Conservation (phyloP, 1,140 invertebrate genomes). For the Hylyphantes graminicola region DNA sequence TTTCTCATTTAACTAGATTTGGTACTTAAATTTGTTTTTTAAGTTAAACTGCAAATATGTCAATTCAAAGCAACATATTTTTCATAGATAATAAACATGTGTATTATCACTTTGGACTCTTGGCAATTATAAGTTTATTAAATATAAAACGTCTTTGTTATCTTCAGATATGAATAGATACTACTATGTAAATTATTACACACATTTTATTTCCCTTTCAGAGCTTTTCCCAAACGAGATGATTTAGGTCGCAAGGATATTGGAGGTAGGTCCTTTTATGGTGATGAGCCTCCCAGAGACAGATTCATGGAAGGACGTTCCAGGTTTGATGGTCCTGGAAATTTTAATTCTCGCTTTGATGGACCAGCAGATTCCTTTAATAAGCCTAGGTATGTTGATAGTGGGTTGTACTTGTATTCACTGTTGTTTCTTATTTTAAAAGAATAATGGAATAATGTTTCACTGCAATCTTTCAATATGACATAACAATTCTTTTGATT, state of each 20-base stretch:
- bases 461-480: background rate
- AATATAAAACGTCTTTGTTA: too few relatives aligned
- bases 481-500: background rate
- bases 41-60: too few relatives aligned
- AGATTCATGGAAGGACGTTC: constrained; percentile 27
- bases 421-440: too few relatives aligned
- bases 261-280: constrained; percentile 25
- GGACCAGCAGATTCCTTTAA: constrained; percentile 10
- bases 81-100: too few relatives aligned
- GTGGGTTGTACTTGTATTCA: background rate
- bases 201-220: background rate
- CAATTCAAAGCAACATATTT: too few relatives aligned
- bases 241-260: constrained; percentile 26
- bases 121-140: too few relatives aligned
- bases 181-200: background rate
- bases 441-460: background rate
- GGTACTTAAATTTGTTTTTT: too few relatives aligned
- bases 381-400: constrained; percentile 18
- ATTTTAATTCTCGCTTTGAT: constrained; percentile 26
- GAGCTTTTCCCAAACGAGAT: constrained; percentile 17
- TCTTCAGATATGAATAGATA: too few relatives aligned
- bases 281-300: constrained; percentile 32
- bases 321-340: background rate
- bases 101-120: too few relatives aligned
- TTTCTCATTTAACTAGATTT: too few relatives aligned